Base-by-base conservation (phyloP, 2,888 invertebrate species). In the Cephus pygmeus region DNA sequence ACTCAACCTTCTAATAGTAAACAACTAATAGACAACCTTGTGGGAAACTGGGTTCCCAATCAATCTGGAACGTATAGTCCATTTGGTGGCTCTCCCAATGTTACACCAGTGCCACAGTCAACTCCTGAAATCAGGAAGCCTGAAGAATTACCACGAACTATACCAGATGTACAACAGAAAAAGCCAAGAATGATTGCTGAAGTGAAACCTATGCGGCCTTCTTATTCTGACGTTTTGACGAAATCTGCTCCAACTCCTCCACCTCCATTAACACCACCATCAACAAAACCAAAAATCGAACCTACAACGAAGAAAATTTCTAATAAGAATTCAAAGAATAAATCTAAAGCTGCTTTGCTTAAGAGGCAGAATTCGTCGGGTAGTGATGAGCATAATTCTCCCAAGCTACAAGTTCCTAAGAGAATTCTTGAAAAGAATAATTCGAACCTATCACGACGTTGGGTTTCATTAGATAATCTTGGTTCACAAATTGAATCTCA, bases 131-230 rank as follows among this genome's bases (percentile, higher is more conserved):
- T 83, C 0, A 86, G 85, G 34, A 87, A 88, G 11, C 40, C 79
- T 11, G 89, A 90, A 40, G 89, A 90, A 81, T 79, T 87, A 34
- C 88, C 90, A 11, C 87, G 87, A 80, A 84, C 69, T 73, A 77
- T 74, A 9, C 77, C 81, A 11, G 73, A 77, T 34, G 86, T 87
- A 40, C 87, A 83, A 6, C 77, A 86, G 79, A 94, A 94, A 85
- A 95, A 95, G 83, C 92, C 93, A 78, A 93, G 96, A 76, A 96
- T 96, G 90, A 95, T 97, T 0, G 97, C 96, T 69, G 97, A 97
- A 92, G 97, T 97, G 0, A 96, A 96, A 87, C 97, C 97, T 0
- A 97, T 97, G 96, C 93, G 97, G 77, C 96, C 97, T 75, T 95
- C 96, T 23, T 97, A 97, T 90, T 97, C 97, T 0, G 97, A 96